Evolutionary conservation across 2,888 invertebrate genomes (phyloP), one percentile per base, ranked within the genome.

Genomic region (Spilarctia lutea): DNA sequence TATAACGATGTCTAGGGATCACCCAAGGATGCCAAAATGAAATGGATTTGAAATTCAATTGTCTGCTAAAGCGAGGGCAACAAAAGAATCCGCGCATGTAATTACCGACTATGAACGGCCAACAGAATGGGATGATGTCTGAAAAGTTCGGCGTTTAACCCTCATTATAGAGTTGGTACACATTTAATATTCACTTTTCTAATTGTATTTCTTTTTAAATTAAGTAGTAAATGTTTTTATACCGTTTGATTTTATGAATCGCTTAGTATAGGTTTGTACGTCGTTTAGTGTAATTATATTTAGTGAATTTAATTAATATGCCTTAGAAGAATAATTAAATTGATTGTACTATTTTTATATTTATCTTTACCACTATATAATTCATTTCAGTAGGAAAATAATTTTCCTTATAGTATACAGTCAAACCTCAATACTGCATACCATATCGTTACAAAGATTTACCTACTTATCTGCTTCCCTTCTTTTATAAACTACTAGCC

Each of bases 41-140:
- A 63, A 87, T 83, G 79, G 81, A 90, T 91, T 91, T 88, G 83
- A 90, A 90, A 91, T 91, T 91, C 90, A 91, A 92, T 93, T 92
- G 90, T 92, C 90, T 91, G 86, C 87, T 80, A 86, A 89, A 90
- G 88, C 85, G 83, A 82, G 82, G 86, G 88, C 86, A 88, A 91
- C 90, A 91, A 93, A 91, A 87, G 89, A 91, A 88, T 87, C 82
- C 78, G 88, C 87, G 90, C 91, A 91, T 92, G 89, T 91, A 92
- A 93, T 93, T 93, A 93, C 91, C 69, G 81, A 83, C 84, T 86
- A 89, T 88, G 90, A 91, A 92, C 89, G 85, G 86, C 80, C 83
- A 84, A 83, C 80, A 78, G 84, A 91, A 90, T 90, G 87, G 83
- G 88, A 90, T 88, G 89, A 88, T 82, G 93, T 94, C 93, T 93